These are phyloP conservation scores for Laodelphax striatellus DNA, from an alignment of 1,140 invertebrate species.

Conservation along the genomic window DNA sequence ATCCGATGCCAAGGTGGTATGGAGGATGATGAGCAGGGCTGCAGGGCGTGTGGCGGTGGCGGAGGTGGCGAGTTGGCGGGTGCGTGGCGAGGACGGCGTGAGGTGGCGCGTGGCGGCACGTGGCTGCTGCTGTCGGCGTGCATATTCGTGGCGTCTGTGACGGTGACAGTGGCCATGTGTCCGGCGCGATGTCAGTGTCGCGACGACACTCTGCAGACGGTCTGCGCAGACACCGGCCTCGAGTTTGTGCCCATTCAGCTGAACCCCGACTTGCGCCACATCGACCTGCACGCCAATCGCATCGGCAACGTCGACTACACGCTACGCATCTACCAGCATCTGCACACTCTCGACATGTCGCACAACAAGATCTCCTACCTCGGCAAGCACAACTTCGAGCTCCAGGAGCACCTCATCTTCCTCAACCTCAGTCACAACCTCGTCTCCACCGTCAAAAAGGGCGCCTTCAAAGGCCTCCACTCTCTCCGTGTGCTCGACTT, in stretches of 20 bases:
- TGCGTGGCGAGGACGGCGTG: background rate
- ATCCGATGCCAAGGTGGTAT: background rate
- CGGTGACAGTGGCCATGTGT: conserved; percentile 48
- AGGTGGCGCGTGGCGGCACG: background rate
- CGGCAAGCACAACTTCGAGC: conserved; percentile 65
- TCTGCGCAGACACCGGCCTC: conserved; percentile 60
- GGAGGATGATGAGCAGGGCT: background rate
- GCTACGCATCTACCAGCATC: conserved; percentile 63
- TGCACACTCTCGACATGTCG: conserved; percentile 66
- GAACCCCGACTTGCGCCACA: conserved; percentile 66
- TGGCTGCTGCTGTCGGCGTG: conserved; percentile 25
- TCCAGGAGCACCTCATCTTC: conserved; percentile 51
- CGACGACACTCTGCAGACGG: conserved; percentile 56
- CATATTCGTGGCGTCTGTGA: conserved; percentile 24
- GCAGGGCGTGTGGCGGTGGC: background rate
- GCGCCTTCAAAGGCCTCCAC: conserved; percentile 60
- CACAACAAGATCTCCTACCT: conserved; percentile 65
- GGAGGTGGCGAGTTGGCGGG: background rate
- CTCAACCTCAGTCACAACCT: conserved; percentile 67
- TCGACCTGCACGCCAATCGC: conserved; percentile 62
- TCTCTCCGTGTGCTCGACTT: conserved; percentile 55
- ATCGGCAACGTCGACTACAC: conserved; percentile 59
- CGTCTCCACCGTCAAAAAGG: conserved; percentile 54
- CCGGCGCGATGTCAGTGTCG: conserved; percentile 69
- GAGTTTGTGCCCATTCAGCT: conserved; percentile 78